Evolutionary conservation across 2,888 invertebrate genomes (phyloP).

Genomic region (Tupiocoris notatus): DNA sequence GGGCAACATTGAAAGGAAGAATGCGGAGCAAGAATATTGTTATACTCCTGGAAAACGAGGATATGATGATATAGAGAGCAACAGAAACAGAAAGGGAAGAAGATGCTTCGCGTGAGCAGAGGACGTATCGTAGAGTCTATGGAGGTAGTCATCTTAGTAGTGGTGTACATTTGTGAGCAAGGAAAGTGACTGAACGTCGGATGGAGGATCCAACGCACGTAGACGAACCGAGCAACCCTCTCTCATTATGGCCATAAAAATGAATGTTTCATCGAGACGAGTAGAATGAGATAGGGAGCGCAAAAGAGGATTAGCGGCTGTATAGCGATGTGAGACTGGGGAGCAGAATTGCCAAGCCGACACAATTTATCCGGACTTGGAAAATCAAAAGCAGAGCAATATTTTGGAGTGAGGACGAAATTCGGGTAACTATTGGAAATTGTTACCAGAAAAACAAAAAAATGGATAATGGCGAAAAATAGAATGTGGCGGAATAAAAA

Average conservation of each 20-base stretch:
- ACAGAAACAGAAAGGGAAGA: not conserved
- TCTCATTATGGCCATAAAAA: slow-evolving; percentile 33
- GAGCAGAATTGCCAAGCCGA: too few species aligned
- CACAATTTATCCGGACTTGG: too few species aligned
- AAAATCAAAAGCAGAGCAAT: too few species aligned
- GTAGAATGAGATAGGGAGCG: not conserved
- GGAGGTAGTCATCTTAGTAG: not conserved
- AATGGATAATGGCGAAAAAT: too few species aligned
- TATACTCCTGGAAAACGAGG: not conserved
- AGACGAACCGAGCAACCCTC: not conserved
- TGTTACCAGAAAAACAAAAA: too few species aligned
- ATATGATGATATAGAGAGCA: not conserved
- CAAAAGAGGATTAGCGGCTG: not conserved
- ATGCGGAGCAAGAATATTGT: not conserved
- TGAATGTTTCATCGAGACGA: slow-evolving; percentile 32
- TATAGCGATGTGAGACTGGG: too few species aligned
- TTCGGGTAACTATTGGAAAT: too few species aligned
- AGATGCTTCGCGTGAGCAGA: not conserved
- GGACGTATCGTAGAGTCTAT: not conserved
- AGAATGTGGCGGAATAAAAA: too few species aligned
- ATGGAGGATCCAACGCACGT: not conserved
- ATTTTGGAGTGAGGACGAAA: too few species aligned
- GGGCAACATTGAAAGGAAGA: not conserved
- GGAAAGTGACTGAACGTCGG: not conserved
- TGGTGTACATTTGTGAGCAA: not conserved